Base-by-base conservation (phyloP, 1,140 invertebrate genomes). In the Eubasilissa regina region DNA sequence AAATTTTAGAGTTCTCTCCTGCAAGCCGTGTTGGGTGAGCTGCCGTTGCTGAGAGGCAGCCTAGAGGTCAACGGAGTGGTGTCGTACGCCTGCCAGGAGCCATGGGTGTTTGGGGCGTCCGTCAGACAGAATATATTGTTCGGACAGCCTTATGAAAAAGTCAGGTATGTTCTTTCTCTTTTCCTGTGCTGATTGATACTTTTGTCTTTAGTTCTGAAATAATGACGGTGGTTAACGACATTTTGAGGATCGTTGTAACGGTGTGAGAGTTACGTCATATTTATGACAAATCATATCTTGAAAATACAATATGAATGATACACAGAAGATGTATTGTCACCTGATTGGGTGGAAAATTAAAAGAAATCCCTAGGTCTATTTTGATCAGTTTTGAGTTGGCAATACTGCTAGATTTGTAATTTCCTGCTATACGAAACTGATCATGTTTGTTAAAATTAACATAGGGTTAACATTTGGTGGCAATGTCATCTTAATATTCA, bases 11-110 rank as follows among this genome's bases (percentile, higher is more conserved):
- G 85, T 78, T 90, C 89, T 0, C 84, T 94, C 0, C 85, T 95
- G 3, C 91, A 93, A 75, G 86, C 91, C 1, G 87, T 94, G 45
- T 84, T 94, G 15, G 90, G 91, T 6, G 94, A 95, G 84, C 84
- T 95, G 7, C 86, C 11, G 3, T n/a, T 74, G 21, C 11, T 45
- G 8, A 25, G 45, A 15, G 95, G 95, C 0, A 86, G 86, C 7
- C 85, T 94, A 0, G 87, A 85, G 35, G 86, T 95, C 0, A 89
- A 90, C 10, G 88, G 90, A 12, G 89, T 84, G 48, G 77, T 95
- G 0, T 92, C 93, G 13, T 96, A 95, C 83, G 92, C 93, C 0
- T 91, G 93, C 55, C 95, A 96, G 86, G 94, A 95, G 83, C 90
- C 94, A 0, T 97, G 95, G 95, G 90, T 93, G 0, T 93, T 92